Percentiles rank a stretch among this genome's conserved stretches.
Evolutionary conservation across 1,140 invertebrate species (phyloP).

Genomic region (Ditylenchus dipsaci): DNA sequence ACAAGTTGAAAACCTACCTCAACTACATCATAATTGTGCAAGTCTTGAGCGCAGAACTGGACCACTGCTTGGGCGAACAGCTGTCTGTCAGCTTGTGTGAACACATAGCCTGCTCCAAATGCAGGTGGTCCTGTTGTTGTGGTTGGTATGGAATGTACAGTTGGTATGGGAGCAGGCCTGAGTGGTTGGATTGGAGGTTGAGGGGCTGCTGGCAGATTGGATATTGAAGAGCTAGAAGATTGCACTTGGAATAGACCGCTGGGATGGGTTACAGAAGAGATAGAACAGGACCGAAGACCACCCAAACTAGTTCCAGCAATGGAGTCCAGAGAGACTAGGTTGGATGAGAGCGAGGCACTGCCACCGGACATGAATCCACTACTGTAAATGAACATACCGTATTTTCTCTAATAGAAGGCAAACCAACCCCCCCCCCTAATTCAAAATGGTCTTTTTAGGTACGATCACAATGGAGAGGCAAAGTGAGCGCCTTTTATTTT

Average conservation of each 20-base stretch:
- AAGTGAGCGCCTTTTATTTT: too few relatives aligned
- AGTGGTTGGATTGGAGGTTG: constrained; percentile 4
- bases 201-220: background rate
- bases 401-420: too few relatives aligned
- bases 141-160: too few relatives aligned
- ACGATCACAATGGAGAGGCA: too few relatives aligned
- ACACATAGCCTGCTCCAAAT: constrained; percentile 41
- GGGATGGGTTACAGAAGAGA: too few relatives aligned
- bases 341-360: background rate
- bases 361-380: constrained; percentile 24
- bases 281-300: background rate
- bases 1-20: constrained; percentile 30
- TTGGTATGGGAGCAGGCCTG: background rate
- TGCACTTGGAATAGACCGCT: background rate
- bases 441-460: too few relatives aligned
- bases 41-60: constrained; percentile 51
- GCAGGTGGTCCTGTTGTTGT: background rate
- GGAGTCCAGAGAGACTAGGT: constrained; percentile 19
- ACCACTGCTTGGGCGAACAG: constrained; percentile 50
- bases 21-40: constrained; percentile 50
- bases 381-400: constrained; percentile 4
- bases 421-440: too few relatives aligned
- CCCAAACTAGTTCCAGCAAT: background rate
- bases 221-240: background rate
- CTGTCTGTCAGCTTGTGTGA: constrained; percentile 46